Evolutionary conservation across 2,797 vertebrate species (phyloP), one percentile per base, ranked within the genome.

Genomic region (Pipistrellus kuhlii): DNA sequence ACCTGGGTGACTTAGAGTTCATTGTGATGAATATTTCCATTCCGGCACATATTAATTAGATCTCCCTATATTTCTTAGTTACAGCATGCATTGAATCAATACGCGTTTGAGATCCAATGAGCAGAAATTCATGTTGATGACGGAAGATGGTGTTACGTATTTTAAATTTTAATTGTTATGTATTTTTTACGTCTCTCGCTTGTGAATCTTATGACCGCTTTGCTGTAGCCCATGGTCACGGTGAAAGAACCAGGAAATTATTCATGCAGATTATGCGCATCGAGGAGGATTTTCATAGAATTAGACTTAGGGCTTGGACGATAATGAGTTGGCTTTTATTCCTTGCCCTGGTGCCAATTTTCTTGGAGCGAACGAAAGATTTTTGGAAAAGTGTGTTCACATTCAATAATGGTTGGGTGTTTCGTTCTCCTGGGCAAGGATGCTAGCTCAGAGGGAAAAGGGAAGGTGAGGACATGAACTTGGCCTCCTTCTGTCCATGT

Each of bases 11-110:
- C 97, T 94, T 94, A 59, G 66, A 96, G 97, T 97, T 98, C 96
- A 97, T 91, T 94, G 92, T 96, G 96, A 96, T 94, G 88, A 94
- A 96, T 97, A 96, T 97, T 94, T 98, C 97, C 73, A 96, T 97
- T 96, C 95, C 95, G 57, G 78, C 18, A 88, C 48, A 68, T 97
- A 97, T 97, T 98, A 98, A 98, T 98, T 98, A 98, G 94, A 96
- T 98, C 97, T 97, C 94, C 95, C 96, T 98, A 84, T 96, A 96
- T 97, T 97, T 91, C 94, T 96, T 97, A 94, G 92, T 95, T 73
- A 94, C 96, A 97, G 98, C 97, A 97, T 96, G 91, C 94, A 97
- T 97, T 98, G 97, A 97, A 98, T 98, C 98, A 96, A 97, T 98
- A 98, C 72, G 95, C 93, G 96, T 95, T 97, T 97, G 96, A 96